A percentile compares a stretch with the other conserved stretches of the same genome.
phyloP scores from a whole-genome alignment of 2,113 vertebrate species.

The Malurus elegans region DNA sequence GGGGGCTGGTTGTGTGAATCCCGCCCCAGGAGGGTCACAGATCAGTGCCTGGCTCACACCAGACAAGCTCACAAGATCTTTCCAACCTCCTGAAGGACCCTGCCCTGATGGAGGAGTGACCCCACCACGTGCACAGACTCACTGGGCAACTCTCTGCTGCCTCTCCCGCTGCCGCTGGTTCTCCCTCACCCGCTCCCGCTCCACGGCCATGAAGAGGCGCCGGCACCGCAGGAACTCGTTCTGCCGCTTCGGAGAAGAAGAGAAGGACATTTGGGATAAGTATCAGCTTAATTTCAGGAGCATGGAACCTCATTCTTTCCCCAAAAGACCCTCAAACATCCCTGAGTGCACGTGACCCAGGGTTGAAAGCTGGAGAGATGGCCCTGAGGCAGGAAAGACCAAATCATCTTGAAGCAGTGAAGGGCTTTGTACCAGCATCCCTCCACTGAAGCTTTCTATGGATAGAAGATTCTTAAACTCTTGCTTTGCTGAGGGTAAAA shows the following conservation, averaged over 20 bases:
- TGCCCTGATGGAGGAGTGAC: neutral
- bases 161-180: slow-evolving; percentile 77
- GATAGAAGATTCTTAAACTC: neutral
- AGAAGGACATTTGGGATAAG: neutral
- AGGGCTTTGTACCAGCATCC: neutral
- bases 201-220: slow-evolving; percentile 82
- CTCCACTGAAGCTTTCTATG: accelerated
- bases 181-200: slow-evolving; percentile 85
- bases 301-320: neutral
- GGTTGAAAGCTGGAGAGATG: neutral
- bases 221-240: slow-evolving; percentile 80
- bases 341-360: accelerated
- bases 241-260: slow-evolving; percentile 71
- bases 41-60: neutral
- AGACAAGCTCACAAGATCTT: neutral
- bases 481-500: neutral
- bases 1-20: neutral
- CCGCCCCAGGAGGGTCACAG: neutral
- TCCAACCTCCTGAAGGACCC: neutral
- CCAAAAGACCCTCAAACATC: neutral
- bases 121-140: neutral
- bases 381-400: neutral
- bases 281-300: neutral
- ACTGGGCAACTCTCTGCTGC: slow-evolving; percentile 61
- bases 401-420: accelerated